Percentiles rank a stretch among this genome's conserved stretches.
These are phyloP conservation scores for Lochmaea capreae DNA, from an alignment of 2,888 invertebrate species.

Conservation along the genomic window DNA sequence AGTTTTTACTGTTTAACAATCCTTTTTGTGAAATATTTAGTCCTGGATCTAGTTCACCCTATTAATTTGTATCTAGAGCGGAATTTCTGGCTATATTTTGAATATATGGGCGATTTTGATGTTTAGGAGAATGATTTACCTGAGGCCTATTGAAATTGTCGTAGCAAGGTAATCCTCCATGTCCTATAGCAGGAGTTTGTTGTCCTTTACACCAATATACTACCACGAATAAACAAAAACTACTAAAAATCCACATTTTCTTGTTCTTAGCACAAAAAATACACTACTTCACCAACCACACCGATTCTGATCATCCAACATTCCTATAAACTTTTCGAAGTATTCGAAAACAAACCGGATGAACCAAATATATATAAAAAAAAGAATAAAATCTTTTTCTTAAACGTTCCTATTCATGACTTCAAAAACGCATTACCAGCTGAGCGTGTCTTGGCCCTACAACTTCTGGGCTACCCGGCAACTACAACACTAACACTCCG, in stretches of 20 bases:
- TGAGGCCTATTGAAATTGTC: constrained; percentile 70
- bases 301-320: constrained; percentile 25
- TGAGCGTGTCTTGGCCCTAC: constrained; percentile 41
- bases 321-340: constrained; percentile 16
- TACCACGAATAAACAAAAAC: constrained; percentile 22
- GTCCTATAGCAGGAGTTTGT: constrained; percentile 61
- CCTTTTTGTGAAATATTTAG: too few species aligned
- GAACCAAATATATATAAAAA: not conserved
- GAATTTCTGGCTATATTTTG: not conserved
- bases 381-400: constrained; percentile 16
- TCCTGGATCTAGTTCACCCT: too few species aligned
- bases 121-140: constrained; percentile 59
- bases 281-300: constrained; percentile 12
- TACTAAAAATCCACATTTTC: constrained; percentile 35
- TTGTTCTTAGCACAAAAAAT: not conserved
- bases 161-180: constrained; percentile 66
- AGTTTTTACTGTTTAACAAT: not conserved
- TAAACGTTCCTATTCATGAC: constrained; percentile 37
- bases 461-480: constrained; percentile 43
- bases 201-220: constrained; percentile 40
- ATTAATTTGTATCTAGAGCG: not conserved
- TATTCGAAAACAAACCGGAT: not conserved
- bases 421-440: constrained; percentile 49
- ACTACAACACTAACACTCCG: constrained; percentile 23
- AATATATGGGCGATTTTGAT: not conserved